A percentile compares a stretch with the other conserved stretches of the same genome.
These are phyloP conservation scores for Caenorhabditis sp. DNA, from an alignment of 2,888 invertebrate genomes.

Conservation along the genomic window DNA sequence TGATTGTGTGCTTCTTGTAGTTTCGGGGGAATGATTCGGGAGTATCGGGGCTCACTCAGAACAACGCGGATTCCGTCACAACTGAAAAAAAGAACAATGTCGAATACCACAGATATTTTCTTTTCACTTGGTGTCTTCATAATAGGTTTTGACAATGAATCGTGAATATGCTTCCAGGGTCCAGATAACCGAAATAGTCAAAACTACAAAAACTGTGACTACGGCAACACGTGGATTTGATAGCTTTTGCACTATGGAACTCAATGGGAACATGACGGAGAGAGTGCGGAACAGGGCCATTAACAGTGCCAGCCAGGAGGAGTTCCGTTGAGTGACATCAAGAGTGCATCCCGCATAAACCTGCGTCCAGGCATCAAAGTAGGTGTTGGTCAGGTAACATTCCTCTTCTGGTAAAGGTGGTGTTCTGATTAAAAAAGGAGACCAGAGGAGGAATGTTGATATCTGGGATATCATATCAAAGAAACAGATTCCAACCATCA, in stretches of 20 bases:
- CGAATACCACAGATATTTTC: too few relatives aligned
- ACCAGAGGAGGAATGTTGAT: neutral
- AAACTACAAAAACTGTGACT: neutral
- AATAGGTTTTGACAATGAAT: conserved; percentile 3
- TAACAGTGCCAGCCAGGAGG: neutral
- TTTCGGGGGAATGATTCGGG: neutral
- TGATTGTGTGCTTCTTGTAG: neutral
- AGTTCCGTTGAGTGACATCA: conserved; percentile 2
- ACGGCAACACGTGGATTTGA: conserved; percentile 9
- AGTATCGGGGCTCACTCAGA: neutral
- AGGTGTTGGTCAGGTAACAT: conserved; percentile 12
- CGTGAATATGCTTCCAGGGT: conserved; percentile 8
- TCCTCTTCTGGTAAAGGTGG: neutral
- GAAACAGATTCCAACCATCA: conserved; percentile 20
- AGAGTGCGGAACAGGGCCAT: conserved; percentile 15
- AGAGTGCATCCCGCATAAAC: conserved; percentile 3
- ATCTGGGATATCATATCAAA: conserved; percentile 14
- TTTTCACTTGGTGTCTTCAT: neutral
- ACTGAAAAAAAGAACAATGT: conserved; percentile 16
- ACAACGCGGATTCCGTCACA: conserved; percentile 15
- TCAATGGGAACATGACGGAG: conserved; percentile 35
- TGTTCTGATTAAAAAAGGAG: conserved; percentile 22
- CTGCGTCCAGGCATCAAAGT: conserved; percentile 5
- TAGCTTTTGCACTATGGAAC: neutral
- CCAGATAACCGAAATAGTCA: neutral